These are phyloP conservation scores for Montipora efflorescens DNA, from an alignment of 64 coral and sea anemone species.

Conservation along the genomic window DNA sequence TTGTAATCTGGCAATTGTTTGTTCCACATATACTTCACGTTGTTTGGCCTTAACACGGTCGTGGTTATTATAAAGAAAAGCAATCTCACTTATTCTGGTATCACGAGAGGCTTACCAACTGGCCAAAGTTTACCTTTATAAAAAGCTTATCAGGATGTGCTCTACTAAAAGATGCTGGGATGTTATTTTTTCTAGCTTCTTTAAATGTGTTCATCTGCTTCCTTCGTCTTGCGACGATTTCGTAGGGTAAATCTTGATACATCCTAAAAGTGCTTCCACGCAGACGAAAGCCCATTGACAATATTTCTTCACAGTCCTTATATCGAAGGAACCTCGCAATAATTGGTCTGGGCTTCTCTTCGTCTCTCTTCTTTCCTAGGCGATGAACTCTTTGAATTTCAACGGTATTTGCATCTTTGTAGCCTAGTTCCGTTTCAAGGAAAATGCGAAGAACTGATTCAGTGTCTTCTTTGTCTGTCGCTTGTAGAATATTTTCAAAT, in stretches of 20 bases:
- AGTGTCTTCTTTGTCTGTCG: not conserved
- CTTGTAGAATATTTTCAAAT: not conserved
- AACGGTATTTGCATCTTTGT: not conserved
- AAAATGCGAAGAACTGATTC: not conserved
- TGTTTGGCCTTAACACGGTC: not conserved
- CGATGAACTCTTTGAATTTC: not conserved
- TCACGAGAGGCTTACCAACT: not conserved
- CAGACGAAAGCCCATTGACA: not conserved
- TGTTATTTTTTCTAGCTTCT: conserved; percentile 15
- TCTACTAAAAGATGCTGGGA: conserved; percentile 16
- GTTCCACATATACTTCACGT: not conserved
- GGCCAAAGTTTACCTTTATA: conserved; percentile 29
- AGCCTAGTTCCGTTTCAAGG: not conserved
- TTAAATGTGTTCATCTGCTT: not conserved
- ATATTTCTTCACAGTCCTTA: not conserved
- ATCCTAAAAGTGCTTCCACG: not conserved
- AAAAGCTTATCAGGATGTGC: conserved; percentile 20
- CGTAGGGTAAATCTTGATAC: not conserved
- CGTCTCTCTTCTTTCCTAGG: not conserved
- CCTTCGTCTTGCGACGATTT: not conserved
- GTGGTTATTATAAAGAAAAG: not conserved
- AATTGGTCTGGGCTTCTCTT: not conserved
- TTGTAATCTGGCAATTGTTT: conserved; percentile 19
- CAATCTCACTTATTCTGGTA: not conserved
- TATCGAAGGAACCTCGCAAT: not conserved